Evolutionary conservation across 2,113 vertebrate genomes (phyloP), one percentile per base, ranked within the genome.

Genomic region (Serinus canaria): DNA sequence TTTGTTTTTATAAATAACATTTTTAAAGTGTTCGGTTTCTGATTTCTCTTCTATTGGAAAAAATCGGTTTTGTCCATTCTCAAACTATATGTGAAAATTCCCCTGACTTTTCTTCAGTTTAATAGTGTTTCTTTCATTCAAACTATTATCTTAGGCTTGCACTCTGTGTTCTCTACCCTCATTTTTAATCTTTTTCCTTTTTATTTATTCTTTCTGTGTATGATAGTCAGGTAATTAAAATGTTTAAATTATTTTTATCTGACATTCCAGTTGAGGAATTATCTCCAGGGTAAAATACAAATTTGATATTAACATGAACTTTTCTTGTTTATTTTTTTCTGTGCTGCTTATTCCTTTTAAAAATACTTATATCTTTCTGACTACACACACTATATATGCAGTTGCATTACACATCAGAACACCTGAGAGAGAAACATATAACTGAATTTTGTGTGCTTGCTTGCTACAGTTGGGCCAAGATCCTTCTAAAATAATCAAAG

Each of bases 361-460:
- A 80, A 69, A 15, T 25, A 39, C 3, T 37, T 13, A 27, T 41
- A 1, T n/a, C 3, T 69, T 35, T 35, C 16, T 43, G 15, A 67
- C 30, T 25, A 14, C 2, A 35, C 7, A 35, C 25, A 21, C 1
- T 1, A 25, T 14, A 17, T 24, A 50, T 0, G 0, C 20, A 30
- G 15, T 31, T 59, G 2, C 6, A 35, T 27, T 44, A 8, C 5
- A 23, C 52, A 11, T n/a, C 27, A 73, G 76, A 74, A 49, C 28
- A 31, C 1, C 19, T 31, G 18, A 44, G 56, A 55, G 13, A 79
- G 15, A 80, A 83, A 22, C 3, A 21, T 31, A 19, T 22, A 49
- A 52, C 10, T 62, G 16, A 64, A 64, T 67, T 84, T 31, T 69
- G 33, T 60, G 11, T 50, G 22, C 9, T 62, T 87, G 10, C 7